phyloP scores from a whole-genome alignment of 2,113 vertebrate species.

The Garra rufa region DNA sequence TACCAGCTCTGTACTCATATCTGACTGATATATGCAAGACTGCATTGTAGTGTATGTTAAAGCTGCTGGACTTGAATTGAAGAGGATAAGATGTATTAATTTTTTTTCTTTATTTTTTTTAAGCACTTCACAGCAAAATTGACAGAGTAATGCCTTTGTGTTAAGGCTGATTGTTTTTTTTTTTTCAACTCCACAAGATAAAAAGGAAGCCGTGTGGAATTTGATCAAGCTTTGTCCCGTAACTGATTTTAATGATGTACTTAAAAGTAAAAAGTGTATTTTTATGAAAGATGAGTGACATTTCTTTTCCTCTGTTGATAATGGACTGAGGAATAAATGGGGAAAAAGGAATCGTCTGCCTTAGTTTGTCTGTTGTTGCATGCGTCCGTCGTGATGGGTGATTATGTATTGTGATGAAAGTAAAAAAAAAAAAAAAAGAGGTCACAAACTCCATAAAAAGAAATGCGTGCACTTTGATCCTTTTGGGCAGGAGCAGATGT shows the following conservation, averaged over 20 bases:
- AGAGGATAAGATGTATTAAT: neutral
- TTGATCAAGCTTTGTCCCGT: neutral
- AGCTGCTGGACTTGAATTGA: neutral
- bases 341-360: neutral
- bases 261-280: slow-evolving; percentile 57
- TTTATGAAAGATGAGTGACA: slow-evolving; percentile 53
- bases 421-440: neutral
- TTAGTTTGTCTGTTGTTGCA: neutral
- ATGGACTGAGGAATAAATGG: slow-evolving; percentile 52
- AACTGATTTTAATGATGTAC: slow-evolving; percentile 25
- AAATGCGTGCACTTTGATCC: slow-evolving; percentile 58
- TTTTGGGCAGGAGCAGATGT: slow-evolving; percentile 55
- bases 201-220: slow-evolving; percentile 14
- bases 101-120: neutral
- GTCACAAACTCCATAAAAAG: slow-evolving; percentile 55
- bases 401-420: neutral
- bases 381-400: neutral
- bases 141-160: neutral
- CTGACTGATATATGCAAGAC: neutral
- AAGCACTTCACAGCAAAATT: neutral
- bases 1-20: slow-evolving; percentile 14
- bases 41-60: neutral
- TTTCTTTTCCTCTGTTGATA: slow-evolving; percentile 40
- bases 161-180: neutral
- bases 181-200: neutral